Evolutionary conservation across 2,888 invertebrate species (phyloP).

Genomic region (Dicyrtomina minuta): DNA sequence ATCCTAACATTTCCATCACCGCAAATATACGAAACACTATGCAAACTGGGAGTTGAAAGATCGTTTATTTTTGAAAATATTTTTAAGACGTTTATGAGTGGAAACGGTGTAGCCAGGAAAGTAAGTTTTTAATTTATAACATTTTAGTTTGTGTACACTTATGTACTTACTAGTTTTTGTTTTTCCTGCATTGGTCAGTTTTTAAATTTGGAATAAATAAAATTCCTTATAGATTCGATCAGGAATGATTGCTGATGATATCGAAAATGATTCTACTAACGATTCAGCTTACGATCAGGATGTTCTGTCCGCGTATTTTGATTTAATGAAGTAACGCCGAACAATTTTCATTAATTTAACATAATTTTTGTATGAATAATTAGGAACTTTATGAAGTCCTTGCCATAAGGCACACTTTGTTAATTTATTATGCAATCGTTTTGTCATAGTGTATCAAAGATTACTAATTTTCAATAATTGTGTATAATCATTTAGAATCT

Average conservation of each 20-base stretch:
- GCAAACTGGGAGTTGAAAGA: conserved; percentile 16
- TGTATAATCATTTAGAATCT: background rate
- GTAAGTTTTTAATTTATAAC: conserved; percentile 4
- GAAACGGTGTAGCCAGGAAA: conserved; percentile 9
- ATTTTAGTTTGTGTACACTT: no score
- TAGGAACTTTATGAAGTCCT: no score
- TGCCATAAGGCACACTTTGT: no score
- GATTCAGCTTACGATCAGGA: background rate
- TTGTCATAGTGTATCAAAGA: no score
- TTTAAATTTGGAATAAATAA: no score
- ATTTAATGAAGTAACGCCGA: no score
- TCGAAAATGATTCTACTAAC: background rate
- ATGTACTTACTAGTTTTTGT: no score
- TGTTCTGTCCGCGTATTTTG: no score
- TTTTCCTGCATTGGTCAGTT: no score
- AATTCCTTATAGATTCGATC: conserved; percentile 1
- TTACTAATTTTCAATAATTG: background rate
- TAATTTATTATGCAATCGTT: no score
- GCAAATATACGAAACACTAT: conserved; percentile 10
- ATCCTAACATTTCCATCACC: conserved; percentile 13
- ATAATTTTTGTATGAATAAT: no score
- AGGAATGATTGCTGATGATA: background rate
- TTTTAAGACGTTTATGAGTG: conserved; percentile 12
- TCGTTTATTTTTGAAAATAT: conserved; percentile 20
- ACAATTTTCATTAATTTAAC: no score